Evolutionary conservation across 1,140 invertebrate species (phyloP), one percentile per base, ranked within the genome.

Genomic region (Epicauta chinensis): DNA sequence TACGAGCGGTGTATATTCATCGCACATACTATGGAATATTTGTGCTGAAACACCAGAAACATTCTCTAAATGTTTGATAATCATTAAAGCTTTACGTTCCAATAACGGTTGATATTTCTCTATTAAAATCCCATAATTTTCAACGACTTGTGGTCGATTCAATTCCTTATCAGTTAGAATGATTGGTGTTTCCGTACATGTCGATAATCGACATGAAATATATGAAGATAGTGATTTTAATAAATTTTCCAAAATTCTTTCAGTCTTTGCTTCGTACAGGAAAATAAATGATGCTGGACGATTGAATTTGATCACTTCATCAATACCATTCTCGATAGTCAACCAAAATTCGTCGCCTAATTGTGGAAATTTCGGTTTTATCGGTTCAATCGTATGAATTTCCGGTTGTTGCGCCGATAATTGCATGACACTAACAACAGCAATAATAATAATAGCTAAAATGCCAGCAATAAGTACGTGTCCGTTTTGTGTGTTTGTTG

Each of bases 21-120:
- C 76, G 59, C 76, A 77, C 45, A 77, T 73, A 47, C 68, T 72
- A 58, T 78, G 75, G 55, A 78, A 77, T 6, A 74, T 75, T 72
- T 75, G 75, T 1, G 75, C 75, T 0, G 73, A 61, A 6, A 56
- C 55, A 9, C 70, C 69, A 3, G 73, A 70, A 3, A 77, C 51
- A 30, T 62, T 56, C 23, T 76, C 70, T 15, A 78, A 39, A 53
- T 76, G 67, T 30, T 70, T 69, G 1, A 78, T 63, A 10, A 77
- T 60, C 69, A 78, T 68, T 3, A 66, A 51, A 4, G 55, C 42
- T 40, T 36, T 62, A 29, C 61, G 43, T 39, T 55, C 30, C 41
- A 70, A 53, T 7, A 51, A 12, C 2, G 67, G 54, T 36, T 61
- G 56, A 49, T 73, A 74, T 41, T 66, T 55, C 6, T 68, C 57